Base-by-base conservation (phyloP, 2,113 vertebrate species). In the Phrynosoma platyrhinos region DNA sequence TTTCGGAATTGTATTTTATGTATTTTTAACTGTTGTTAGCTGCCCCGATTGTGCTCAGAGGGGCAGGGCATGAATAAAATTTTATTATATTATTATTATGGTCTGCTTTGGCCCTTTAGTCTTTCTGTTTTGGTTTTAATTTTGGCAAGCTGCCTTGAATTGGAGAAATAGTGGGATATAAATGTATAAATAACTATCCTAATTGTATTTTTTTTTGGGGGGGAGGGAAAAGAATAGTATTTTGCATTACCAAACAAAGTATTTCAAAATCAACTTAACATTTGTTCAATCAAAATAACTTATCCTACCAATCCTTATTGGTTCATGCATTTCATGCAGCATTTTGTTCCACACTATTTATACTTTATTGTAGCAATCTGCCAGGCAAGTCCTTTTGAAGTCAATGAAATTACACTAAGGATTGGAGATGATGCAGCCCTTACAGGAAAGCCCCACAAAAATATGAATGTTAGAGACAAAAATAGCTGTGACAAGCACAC, bases 271-370 rank as follows among this genome's bases (percentile, higher is more conserved):
- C 42, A 71, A 69, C 66, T 40, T 36, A n/a, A 47, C 53, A 42
- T 66, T 47, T 58, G 5, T 52, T 25, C n/a, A n/a, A 76, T 64
- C 72, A 66, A 72, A 72, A 30, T 36, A 47, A 76, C 10, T 72
- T 32, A 27, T 23, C 21, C 62, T 14, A 52, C 52, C 36, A 64
- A 42, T 36, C 79, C 68, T n/a, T 36, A 42, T 66, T 81, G 80
- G 42, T 4, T 68, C 40, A 30, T 86, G 18, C 30, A 58, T 90
- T 77, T 92, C 9, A 75, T 21, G 69, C 88, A 68, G 88, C 52
- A 55, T 58, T 13, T 88, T n/a, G 21, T n/a, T 89, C 75, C 81
- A 69, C 81, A 80, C 85, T 80, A 64, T 55, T 84, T 83, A 68
- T 2, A 68, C 30, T 21, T 88, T 85, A 82, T 80, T 84, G 83